phyloP scores from a whole-genome alignment of 2,797 vertebrate genomes.

The Halcyon chelicuti region DNA sequence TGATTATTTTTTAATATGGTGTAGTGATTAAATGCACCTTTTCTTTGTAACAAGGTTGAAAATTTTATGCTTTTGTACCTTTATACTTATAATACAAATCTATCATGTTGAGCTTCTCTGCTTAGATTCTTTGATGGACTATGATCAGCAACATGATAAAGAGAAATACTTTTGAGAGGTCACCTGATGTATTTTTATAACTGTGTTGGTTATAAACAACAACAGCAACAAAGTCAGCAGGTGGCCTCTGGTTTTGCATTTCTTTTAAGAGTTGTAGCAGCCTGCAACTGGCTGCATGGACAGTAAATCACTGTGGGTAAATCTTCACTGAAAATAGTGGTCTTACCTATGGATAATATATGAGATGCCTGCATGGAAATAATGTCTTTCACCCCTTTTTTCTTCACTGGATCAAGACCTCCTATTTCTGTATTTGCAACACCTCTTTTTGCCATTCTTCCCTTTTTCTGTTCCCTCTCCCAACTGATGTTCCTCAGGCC shows the following conservation, averaged over 20 bases:
- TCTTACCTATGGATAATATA: not conserved
- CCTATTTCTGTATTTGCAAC: not conserved
- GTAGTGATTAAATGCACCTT: not conserved
- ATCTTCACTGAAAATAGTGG: not conserved
- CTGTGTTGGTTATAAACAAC: not conserved
- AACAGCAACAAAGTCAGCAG: not conserved
- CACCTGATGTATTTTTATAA: not conserved
- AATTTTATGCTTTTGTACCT: not conserved
- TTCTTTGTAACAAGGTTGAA: not conserved
- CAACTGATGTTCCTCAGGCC: not conserved
- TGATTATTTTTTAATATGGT: not conserved
- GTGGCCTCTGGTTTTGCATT: not conserved
- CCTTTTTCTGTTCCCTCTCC: not conserved
- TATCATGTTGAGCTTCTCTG: not conserved
- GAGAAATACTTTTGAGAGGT: not conserved
- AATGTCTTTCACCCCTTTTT: not conserved
- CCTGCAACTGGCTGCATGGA: not conserved
- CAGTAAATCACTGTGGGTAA: not conserved
- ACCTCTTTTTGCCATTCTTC: not conserved
- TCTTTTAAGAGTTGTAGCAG: not conserved
- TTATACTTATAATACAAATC: not conserved
- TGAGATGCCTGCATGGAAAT: not conserved
- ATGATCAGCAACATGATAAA: not conserved
- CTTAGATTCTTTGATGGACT: not conserved
- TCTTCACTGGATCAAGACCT: not conserved